Base-by-base conservation (phyloP, 2,888 invertebrate genomes). In the Hecatera dysodea region DNA sequence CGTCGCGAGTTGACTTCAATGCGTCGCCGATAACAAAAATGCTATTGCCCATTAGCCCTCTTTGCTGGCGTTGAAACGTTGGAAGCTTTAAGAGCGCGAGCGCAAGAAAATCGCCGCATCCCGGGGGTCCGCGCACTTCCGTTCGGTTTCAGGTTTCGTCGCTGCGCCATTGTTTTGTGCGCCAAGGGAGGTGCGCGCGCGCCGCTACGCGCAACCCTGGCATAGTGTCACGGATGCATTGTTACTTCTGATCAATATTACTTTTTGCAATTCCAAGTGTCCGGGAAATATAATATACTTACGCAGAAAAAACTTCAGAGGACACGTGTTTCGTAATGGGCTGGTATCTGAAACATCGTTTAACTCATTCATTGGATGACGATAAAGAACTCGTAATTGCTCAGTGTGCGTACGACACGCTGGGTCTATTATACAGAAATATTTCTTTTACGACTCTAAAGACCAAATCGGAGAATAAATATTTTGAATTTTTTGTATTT, bases 81-180 rank as follows among this genome's bases (percentile, higher is more conserved):
- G 87, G 80, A 89, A 91, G 88, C 89, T 89, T 88, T 85, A 81
- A 88, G 87, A 86, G 90, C 91, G 93, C 93, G 90, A 90, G 91
- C 90, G 92, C 93, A 95, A 95, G 95, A 95, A 95, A 95, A 93
- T 94, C 92, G 90, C 89, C 91, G 88, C 94, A 90, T 92, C 90
- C 88, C 92, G 88, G 95, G 95, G 95, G 94, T 94, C 92, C 92
- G 90, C 86, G 91, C 90, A 93, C 94, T 95, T 95, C 96, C 95
- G 96, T 91, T 95, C 84, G 91, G 95, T 94, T 91, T 96, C 93
- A 86, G 78, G 88, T 96, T 95, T 89, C 95, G 82, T 61, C 78
- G 87, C 88, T 81, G 85, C 74, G 88, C 84, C 82, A 92, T 95
- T 94, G 94, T 95, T 91, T 92, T 88, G 89, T 81, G 87, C 91